Percentiles rank a stretch among this genome's conserved stretches.
phyloP scores from a whole-genome alignment of 2,888 invertebrate species.

The Suillia variegata region DNA sequence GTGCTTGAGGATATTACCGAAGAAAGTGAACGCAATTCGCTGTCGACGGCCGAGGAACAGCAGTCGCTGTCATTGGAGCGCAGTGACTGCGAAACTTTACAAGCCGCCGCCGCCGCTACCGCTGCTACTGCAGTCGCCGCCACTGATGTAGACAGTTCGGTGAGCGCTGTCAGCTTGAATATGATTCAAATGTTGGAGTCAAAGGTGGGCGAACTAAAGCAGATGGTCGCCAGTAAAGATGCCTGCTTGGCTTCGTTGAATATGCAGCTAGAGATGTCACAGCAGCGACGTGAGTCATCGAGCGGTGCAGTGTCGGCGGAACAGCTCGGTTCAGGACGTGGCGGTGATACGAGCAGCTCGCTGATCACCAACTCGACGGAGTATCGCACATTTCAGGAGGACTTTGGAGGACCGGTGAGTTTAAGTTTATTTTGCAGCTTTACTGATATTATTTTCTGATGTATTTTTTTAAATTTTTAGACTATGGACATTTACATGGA shows the following conservation, averaged over 20 bases:
- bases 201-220: conserved; percentile 53
- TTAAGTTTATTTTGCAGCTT: neutral
- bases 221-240: conserved; percentile 54
- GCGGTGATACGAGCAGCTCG: conserved; percentile 56
- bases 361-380: conserved; percentile 66
- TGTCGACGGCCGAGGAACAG: conserved; percentile 49
- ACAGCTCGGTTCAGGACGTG: conserved; percentile 53
- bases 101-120: conserved; percentile 5
- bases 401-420: conserved; percentile 71
- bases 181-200: conserved; percentile 55
- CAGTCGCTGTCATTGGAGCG: conserved; percentile 43
- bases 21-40: conserved; percentile 55
- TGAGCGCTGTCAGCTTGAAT: conserved; percentile 48
- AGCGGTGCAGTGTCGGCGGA: conserved; percentile 35
- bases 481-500: conserved; percentile 75
- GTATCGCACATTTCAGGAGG: conserved; percentile 74
- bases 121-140: conserved; percentile 39
- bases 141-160: conserved; percentile 25
- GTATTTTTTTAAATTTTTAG: conserved; percentile 62
- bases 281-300: conserved; percentile 41
- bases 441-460: neutral
- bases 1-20: conserved; percentile 60
- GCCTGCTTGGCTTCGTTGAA: conserved; percentile 52
- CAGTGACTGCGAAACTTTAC: no score
- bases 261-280: conserved; percentile 49